These are phyloP conservation scores for Subacronicta megacephala DNA, from an alignment of 2,888 invertebrate genomes.

Conservation along the genomic window DNA sequence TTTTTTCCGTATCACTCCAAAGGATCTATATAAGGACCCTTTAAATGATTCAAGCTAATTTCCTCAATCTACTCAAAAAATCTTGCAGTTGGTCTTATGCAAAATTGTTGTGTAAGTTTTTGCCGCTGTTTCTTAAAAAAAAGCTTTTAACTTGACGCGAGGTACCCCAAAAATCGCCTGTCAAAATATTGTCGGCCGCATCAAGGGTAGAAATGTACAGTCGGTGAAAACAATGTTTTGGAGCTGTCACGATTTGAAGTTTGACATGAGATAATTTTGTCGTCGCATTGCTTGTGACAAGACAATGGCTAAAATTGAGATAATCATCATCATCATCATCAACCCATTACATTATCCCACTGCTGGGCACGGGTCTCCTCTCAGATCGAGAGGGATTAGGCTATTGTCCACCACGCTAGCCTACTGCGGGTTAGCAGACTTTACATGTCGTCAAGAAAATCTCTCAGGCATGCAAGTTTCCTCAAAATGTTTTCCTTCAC, in stretches of 20 bases:
- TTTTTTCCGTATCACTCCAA: slow-evolving; percentile 21
- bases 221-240: slow-evolving; percentile 30
- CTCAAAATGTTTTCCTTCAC: no score
- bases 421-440: no score
- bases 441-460: no score
- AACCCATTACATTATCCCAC: no score
- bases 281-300: no score
- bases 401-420: no score
- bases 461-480: no score
- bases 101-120: slow-evolving; percentile 47
- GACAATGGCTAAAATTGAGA: no score
- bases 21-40: slow-evolving; percentile 19
- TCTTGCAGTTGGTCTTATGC: slow-evolving; percentile 43
- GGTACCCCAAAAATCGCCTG: slow-evolving; percentile 76
- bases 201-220: slow-evolving; percentile 71
- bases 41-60: slow-evolving; percentile 53
- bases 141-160: slow-evolving; percentile 72
- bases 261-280: no score
- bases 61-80: slow-evolving; percentile 46
- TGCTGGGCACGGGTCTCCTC: no score
- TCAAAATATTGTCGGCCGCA: slow-evolving; percentile 80
- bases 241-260: slow-evolving; percentile 1
- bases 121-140: slow-evolving; percentile 51
- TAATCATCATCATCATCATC: no score
- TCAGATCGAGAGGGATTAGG: no score